These are phyloP conservation scores for Lonchura striata DNA, from an alignment of 2,113 vertebrate species.

Conservation along the genomic window DNA sequence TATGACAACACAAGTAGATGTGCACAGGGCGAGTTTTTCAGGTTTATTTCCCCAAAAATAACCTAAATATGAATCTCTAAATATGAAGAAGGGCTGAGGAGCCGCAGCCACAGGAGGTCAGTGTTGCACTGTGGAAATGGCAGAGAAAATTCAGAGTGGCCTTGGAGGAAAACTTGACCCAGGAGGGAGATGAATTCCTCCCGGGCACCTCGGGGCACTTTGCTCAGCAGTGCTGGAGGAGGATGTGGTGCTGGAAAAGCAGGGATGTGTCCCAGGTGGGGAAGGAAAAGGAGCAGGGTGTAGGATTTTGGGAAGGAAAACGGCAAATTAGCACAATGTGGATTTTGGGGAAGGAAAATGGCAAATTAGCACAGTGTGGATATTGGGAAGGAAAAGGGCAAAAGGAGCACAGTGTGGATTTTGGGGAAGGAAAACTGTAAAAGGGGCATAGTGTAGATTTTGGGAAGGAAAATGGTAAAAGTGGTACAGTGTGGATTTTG, in stretches of 20 bases:
- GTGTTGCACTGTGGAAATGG: conserved; percentile 48
- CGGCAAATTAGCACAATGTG: accelerated
- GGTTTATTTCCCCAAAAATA: background rate
- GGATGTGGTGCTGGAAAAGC: accelerated
- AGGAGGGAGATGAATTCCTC: background rate
- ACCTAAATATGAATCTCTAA: background rate
- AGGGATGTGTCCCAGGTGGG: accelerated
- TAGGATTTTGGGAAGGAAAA: background rate
- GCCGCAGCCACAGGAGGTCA: conserved; percentile 64
- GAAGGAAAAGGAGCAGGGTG: accelerated
- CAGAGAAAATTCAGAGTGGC: background rate
- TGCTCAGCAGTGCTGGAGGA: background rate
- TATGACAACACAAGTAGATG: accelerated
- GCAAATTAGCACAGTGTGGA: accelerated
- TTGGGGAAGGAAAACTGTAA: background rate
- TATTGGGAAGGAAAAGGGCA: background rate
- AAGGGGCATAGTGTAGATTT: background rate
- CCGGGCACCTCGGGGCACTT: background rate
- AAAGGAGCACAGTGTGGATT: background rate
- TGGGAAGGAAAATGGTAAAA: background rate
- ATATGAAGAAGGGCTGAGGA: background rate
- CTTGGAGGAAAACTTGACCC: conserved; percentile 25
- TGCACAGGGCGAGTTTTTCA: accelerated
- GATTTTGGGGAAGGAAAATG: background rate
- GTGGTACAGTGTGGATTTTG: background rate